phyloP scores from a whole-genome alignment of 2,888 invertebrate species.

The Nymphalis urticae region DNA sequence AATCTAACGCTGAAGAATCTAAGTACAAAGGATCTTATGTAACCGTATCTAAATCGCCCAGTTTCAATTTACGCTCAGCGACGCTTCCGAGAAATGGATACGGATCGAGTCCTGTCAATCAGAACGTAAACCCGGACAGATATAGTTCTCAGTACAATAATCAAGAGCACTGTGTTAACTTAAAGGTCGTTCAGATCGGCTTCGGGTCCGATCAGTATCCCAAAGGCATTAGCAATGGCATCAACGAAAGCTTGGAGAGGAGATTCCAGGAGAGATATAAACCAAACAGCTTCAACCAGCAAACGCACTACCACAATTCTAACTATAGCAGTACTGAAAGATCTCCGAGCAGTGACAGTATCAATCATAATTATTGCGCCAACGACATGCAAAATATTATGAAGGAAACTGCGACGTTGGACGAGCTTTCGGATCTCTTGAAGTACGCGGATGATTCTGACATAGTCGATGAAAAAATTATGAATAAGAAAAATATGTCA shows the following conservation, averaged over 20 bases:
- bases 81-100: constrained; percentile 88
- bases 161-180: constrained; percentile 78
- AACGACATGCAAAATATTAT: constrained; percentile 73
- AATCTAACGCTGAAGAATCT: constrained; percentile 72
- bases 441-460: constrained; percentile 89
- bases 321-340: constrained; percentile 70
- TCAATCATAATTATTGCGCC: constrained; percentile 73
- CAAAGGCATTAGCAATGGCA: constrained; percentile 76
- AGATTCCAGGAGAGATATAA: constrained; percentile 79
- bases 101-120: constrained; percentile 64
- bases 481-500: constrained; percentile 73
- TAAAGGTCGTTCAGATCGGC: constrained; percentile 83
- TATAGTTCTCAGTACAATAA: constrained; percentile 80
- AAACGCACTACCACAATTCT: constrained; percentile 68
- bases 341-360: constrained; percentile 73
- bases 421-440: constrained; percentile 86
- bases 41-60: constrained; percentile 72
- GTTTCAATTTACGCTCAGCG: constrained; percentile 82
- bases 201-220: constrained; percentile 82
- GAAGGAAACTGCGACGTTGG: constrained; percentile 83
- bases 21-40: constrained; percentile 69
- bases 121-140: constrained; percentile 73
- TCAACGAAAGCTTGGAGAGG: constrained; percentile 72
- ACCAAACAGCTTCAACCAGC: constrained; percentile 69
- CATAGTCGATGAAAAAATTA: constrained; percentile 76